A percentile compares a stretch with the other conserved stretches of the same genome.
Conservation (phyloP, 2,888 invertebrate genomes). For the Monochamus alternatus region DNA sequence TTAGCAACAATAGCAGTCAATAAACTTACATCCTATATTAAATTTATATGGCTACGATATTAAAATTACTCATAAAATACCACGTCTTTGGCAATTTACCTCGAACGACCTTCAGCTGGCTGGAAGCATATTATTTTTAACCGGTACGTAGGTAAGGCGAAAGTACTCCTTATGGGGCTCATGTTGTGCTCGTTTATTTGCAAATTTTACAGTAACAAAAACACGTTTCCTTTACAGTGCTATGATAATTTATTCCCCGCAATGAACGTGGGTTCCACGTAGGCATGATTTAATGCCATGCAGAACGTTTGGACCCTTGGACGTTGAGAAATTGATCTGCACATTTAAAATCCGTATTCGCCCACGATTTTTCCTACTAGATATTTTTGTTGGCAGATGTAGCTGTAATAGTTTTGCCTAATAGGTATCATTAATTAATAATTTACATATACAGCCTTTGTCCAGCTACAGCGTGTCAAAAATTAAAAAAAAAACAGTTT, state of each 20-base stretch:
- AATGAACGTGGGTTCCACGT: constrained; percentile 6
- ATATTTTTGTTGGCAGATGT: constrained; percentile 1
- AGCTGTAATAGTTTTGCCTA: not conserved
- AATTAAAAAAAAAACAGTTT: too few relatives aligned
- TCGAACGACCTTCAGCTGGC: constrained; percentile 8
- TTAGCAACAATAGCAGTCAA: too few relatives aligned
- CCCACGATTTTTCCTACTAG: not conserved
- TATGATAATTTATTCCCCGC: not conserved
- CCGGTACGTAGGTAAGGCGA: not conserved
- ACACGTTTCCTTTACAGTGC: constrained; percentile 19
- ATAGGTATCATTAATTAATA: too few relatives aligned
- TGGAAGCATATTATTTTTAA: constrained; percentile 18
- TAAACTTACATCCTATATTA: too few relatives aligned
- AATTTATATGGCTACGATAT: too few relatives aligned
- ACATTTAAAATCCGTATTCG: not conserved
- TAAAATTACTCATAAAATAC: too few relatives aligned
- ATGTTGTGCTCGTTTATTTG: not conserved
- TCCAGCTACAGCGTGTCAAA: too few relatives aligned
- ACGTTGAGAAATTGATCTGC: not conserved
- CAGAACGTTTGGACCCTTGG: not conserved
- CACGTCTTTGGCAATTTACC: not conserved
- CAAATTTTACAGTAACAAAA: constrained; percentile 16
- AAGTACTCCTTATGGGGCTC: constrained; percentile 1
- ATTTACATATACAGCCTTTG: too few relatives aligned
- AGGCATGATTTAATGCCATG: constrained; percentile 4